A percentile compares a stretch with the other conserved stretches of the same genome.
Evolutionary conservation across 2,888 invertebrate species (phyloP).

Genomic region (Chalcosyrphus nemorum): DNA sequence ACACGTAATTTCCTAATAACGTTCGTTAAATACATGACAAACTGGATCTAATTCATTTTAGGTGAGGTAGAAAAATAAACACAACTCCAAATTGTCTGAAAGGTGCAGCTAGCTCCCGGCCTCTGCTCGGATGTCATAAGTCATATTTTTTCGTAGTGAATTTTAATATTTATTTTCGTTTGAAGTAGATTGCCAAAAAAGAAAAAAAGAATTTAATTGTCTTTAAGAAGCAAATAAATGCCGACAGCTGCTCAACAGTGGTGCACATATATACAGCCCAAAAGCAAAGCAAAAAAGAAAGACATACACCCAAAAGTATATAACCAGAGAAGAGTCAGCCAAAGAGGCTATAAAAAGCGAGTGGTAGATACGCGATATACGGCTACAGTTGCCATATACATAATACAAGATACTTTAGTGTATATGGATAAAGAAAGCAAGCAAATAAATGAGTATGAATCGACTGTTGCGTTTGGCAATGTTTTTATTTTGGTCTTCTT

Average conservation of each 20-base stretch:
- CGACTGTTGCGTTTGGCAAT: constrained; percentile 66
- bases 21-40: neutral
- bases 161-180: constrained; percentile 7
- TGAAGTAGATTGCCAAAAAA: constrained; percentile 21
- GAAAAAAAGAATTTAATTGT: constrained; percentile 12
- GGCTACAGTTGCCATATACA: constrained; percentile 7
- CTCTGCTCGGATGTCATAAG: constrained; percentile 30
- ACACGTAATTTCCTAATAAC: constrained; percentile 14
- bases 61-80: neutral
- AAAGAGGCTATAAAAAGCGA: constrained; percentile 49
- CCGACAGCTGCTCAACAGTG: constrained; percentile 52
- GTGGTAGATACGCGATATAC: constrained; percentile 23
- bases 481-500: constrained; percentile 58
- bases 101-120: constrained; percentile 34
- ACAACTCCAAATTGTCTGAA: constrained; percentile 49
- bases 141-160: constrained; percentile 34
- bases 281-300: neutral
- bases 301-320: constrained; percentile 21
- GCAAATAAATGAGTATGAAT: neutral
- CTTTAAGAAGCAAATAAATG: constrained; percentile 46
- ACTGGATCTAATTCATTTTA: constrained; percentile 3
- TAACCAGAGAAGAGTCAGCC: constrained; percentile 27
- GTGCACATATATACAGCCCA: neutral
- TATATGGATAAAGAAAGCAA: constrained; percentile 14
- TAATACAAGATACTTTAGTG: neutral